Evolutionary conservation across 2,888 invertebrate genomes (phyloP).

Genomic region (Pristionchus maxplancki): DNA sequence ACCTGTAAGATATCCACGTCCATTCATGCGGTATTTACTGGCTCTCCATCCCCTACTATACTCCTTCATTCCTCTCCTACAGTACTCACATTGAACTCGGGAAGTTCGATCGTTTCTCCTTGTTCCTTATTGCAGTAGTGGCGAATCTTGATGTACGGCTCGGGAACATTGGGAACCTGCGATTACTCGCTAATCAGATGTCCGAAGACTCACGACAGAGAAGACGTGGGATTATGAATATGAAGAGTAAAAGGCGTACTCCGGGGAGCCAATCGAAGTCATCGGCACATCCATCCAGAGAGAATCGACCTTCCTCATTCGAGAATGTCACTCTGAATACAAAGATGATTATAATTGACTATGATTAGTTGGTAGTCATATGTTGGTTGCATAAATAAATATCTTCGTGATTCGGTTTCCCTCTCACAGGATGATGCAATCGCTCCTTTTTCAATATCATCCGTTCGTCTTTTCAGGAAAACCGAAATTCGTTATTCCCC

Average conservation of each 20-base stretch:
- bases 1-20: slow-evolving; percentile 32
- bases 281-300: slow-evolving; percentile 75
- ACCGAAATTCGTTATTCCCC: not conserved
- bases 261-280: slow-evolving; percentile 76
- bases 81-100: slow-evolving; percentile 59
- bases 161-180: slow-evolving; percentile 62
- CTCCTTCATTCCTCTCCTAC: not conserved
- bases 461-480: not conserved
- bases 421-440: not conserved
- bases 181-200: not conserved
- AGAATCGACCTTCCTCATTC: slow-evolving; percentile 74
- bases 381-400: too few species aligned
- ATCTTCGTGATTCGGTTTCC: not conserved
- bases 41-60: not conserved
- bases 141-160: slow-evolving; percentile 71
- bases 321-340: slow-evolving; percentile 73
- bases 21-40: not conserved
- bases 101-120: slow-evolving; percentile 71
- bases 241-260: slow-evolving; percentile 57
- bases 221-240: not conserved
- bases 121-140: slow-evolving; percentile 75
- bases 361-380: too few species aligned
- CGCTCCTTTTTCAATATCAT: not conserved
- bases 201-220: not conserved
- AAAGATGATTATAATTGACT: not conserved